These are phyloP conservation scores for Cantharis rufa DNA, from an alignment of 2,888 invertebrate genomes.

Conservation along the genomic window DNA sequence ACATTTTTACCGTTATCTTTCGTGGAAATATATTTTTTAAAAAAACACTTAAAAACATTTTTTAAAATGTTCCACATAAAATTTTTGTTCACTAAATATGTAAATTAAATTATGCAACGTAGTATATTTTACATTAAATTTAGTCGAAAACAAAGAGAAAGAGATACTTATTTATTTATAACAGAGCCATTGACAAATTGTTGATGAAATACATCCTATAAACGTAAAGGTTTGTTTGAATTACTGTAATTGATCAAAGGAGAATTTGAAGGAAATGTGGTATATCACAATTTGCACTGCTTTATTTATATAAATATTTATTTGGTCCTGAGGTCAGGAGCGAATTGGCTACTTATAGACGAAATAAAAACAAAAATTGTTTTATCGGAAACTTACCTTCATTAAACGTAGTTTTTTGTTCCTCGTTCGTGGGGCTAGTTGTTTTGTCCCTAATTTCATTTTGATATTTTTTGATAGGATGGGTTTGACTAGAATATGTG, in stretches of 20 bases:
- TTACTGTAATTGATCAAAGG: background rate
- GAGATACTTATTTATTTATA: background rate
- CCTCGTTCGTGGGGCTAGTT: constrained; percentile 53
- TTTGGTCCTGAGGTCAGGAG: background rate
- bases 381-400: constrained; percentile 51
- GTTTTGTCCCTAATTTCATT: constrained; percentile 48
- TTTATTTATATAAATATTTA: background rate
- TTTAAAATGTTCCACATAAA: background rate
- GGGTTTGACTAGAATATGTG: constrained; percentile 54
- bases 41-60: too few relatives aligned
- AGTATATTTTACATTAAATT: background rate
- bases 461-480: constrained; percentile 50
- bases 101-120: background rate
- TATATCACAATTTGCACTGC: background rate
- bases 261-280: background rate
- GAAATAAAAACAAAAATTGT: too few relatives aligned
- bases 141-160: background rate
- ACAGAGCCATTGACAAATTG: background rate
- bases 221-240: background rate
- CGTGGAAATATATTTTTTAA: too few relatives aligned
- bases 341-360: background rate
- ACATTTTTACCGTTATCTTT: too few relatives aligned
- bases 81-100: background rate
- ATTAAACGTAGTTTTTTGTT: constrained; percentile 61
- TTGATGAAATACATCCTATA: background rate